Evolutionary conservation across 2,113 vertebrate species (phyloP), one percentile per base, ranked within the genome.

Genomic region (Pampusana beccarii): DNA sequence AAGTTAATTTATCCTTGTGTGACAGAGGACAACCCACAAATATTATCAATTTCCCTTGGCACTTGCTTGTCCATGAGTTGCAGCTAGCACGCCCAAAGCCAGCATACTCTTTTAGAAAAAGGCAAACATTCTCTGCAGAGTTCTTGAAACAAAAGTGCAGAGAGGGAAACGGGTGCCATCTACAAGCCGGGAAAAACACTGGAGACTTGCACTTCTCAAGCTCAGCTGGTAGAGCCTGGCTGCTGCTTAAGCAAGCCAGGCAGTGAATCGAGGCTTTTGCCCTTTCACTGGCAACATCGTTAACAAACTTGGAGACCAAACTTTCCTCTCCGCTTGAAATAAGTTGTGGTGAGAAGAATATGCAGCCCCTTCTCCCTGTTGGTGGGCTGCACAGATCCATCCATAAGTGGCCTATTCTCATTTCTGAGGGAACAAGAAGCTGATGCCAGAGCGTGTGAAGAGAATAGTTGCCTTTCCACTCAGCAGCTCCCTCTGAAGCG

Each of bases 401-500:
- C 70, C 11, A 0, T 75, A 46, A 74, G 57, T 11, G 28, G 51
- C 48, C 73, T 89, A 9, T 72, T 92, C 88, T 70, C 50, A 48
- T 78, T 72, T 82, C 93, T 16, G 73, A 75, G 50, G 77, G 65
- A 94, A 88, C 10, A 75, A 61, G 57, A 88, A 77, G 51, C 80
- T 53, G 66, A 61, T 51, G 82, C 24, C 89, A 87, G 61, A 66
- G 83, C 5, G 29, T 74, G 86, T 3, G 10, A 91, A 65, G 21
- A 92, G 84, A 94, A 80, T 19, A 69, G 79, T 21, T 96, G 88
- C 80, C 80, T 93, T 92, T 92, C 85, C 4, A 31, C 94, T 93
- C 94, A 62, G 64, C 75, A 92, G 92, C 92, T 96, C 93, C 93
- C 91, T 61, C 61, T 95, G 92, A 96, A 96, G 61, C 92, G 90